Evolutionary conservation across 1,140 invertebrate genomes (phyloP).

Genomic region (Heliconius melpomene): DNA sequence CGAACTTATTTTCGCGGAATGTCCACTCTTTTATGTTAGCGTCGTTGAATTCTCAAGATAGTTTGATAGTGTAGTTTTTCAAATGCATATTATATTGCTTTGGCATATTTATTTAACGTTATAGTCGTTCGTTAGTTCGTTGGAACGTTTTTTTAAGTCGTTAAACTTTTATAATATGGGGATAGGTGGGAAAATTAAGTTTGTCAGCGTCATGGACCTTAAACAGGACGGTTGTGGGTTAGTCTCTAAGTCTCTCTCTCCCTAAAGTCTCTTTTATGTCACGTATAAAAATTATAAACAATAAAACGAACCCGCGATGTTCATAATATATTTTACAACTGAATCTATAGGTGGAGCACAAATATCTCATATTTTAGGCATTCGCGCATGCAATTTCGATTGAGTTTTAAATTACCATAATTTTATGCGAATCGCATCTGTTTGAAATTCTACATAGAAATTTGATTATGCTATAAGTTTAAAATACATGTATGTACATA

Average conservation of each 20-base stretch:
- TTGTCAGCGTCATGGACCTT: too few species aligned
- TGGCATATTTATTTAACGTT: not conserved
- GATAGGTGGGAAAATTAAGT: too few species aligned
- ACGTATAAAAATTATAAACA: too few species aligned
- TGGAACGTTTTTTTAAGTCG: not conserved
- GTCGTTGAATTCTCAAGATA: constrained; percentile 33
- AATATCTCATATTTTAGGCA: constrained; percentile 29
- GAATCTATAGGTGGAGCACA: not conserved
- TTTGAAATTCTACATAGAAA: constrained; percentile 35
- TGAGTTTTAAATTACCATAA: constrained; percentile 37
- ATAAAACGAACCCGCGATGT: too few species aligned
- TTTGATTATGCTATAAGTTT: constrained; percentile 30
- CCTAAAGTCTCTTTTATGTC: too few species aligned
- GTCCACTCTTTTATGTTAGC: constrained; percentile 43
- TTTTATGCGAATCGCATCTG: constrained; percentile 32
- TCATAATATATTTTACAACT: not conserved
- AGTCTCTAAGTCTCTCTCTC: too few species aligned
- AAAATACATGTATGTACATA: constrained; percentile 28
- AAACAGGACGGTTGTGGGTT: too few species aligned
- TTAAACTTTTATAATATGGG: too few species aligned
- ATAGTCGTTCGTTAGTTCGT: too few species aligned
- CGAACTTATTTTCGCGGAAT: constrained; percentile 55
- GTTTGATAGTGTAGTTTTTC: constrained; percentile 23
- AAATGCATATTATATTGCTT: not conserved
- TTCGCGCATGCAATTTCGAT: constrained; percentile 31